These are phyloP conservation scores for Tor tambroides DNA, from an alignment of 2,113 vertebrate species.

Conservation along the genomic window DNA sequence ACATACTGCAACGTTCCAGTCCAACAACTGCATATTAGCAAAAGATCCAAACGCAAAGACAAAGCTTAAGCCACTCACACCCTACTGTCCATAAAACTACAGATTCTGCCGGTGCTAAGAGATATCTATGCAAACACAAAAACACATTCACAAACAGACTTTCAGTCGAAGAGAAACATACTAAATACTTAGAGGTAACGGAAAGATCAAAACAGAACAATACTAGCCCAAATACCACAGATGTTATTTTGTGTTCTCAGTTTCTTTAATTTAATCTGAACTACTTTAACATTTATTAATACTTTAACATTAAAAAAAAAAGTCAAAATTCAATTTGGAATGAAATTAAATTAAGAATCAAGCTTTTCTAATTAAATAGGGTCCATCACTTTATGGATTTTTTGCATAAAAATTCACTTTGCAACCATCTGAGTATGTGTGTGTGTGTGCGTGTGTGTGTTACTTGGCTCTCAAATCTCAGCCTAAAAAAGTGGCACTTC, in stretches of 20 bases:
- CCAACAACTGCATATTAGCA: neutral
- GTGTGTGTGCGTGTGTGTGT: neutral
- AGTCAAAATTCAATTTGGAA: neutral
- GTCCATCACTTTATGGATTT: neutral
- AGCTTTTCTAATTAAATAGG: neutral
- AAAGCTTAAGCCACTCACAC: neutral
- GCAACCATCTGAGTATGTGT: neutral
- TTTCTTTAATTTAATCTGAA: neutral
- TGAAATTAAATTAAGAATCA: neutral
- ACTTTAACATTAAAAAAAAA: neutral
- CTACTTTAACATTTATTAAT: neutral
- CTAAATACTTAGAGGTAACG: neutral
- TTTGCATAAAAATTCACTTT: neutral
- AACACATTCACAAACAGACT: neutral
- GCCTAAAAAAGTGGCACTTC: neutral
- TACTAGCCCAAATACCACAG: neutral
- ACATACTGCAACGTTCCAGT: neutral
- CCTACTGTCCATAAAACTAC: neutral
- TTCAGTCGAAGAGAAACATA: neutral
- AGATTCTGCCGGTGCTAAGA: neutral
- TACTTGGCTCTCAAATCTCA: neutral
- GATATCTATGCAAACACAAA: neutral
- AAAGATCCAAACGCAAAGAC: slow-evolving; percentile 17
- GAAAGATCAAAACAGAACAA: neutral
- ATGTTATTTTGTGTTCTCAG: neutral